Conservation (phyloP, 2,113 vertebrate genomes). For the Calidris pugnax region DNA sequence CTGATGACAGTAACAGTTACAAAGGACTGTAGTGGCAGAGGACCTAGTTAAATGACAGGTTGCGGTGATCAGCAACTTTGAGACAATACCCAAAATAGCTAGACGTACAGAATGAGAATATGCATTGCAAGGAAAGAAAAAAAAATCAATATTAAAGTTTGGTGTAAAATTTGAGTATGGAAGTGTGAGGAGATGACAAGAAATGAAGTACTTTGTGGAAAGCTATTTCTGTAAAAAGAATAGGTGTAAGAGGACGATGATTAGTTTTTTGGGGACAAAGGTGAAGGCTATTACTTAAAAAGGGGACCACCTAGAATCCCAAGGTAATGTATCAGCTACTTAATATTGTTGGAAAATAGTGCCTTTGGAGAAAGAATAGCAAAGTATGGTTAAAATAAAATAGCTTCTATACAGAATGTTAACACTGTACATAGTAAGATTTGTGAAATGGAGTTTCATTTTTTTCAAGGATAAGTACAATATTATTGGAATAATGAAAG, state of each 20-base stretch:
- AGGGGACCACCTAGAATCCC: neutral
- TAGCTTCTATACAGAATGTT: neutral
- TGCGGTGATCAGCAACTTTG: neutral
- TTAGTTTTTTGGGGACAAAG: neutral
- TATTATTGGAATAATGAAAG: conserved; percentile 2
- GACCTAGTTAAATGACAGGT: neutral
- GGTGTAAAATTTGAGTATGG: neutral
- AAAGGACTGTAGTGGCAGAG: neutral
- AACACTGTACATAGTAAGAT: neutral
- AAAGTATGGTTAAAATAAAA: neutral
- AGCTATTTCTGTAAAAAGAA: conserved; percentile 1
- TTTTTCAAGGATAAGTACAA: conserved; percentile 28
- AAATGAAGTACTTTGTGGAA: neutral
- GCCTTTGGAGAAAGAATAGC: neutral
- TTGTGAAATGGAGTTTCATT: neutral
- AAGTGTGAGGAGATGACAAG: neutral
- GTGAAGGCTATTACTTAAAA: conserved; percentile 27
- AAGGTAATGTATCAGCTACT: neutral
- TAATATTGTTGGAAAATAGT: neutral
- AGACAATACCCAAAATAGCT: neutral
- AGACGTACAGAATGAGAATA: neutral
- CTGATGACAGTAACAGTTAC: neutral
- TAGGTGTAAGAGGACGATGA: neutral
- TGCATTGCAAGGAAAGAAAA: neutral
- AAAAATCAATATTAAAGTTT: neutral